Evolutionary conservation across 2,797 vertebrate genomes (phyloP).

Genomic region (Dromococcyx pavoninus): DNA sequence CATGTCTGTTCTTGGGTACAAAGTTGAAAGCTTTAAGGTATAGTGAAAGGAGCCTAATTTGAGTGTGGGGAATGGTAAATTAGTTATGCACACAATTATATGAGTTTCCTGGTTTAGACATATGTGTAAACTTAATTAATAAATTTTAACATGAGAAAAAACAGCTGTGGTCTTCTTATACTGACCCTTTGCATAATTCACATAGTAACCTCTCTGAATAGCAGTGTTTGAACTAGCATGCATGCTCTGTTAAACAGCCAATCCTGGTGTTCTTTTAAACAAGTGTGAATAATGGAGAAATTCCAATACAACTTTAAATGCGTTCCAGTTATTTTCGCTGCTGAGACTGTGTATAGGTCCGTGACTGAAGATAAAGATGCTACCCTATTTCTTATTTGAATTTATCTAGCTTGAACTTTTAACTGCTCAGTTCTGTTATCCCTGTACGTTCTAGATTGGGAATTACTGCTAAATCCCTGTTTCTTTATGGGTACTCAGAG

Average conservation of each 20-base stretch:
- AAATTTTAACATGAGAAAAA: slow-evolving; percentile 62
- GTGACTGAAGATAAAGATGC: neutral
- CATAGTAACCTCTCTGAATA: slow-evolving; percentile 48
- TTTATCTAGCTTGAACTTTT: neutral
- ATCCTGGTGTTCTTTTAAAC: slow-evolving; percentile 26
- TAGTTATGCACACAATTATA: neutral
- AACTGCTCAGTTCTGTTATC: neutral
- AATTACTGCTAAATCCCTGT: neutral
- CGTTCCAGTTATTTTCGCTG: neutral
- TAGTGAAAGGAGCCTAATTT: slow-evolving; percentile 33
- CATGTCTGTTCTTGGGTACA: neutral
- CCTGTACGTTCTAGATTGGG: neutral
- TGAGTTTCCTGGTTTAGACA: slow-evolving; percentile 35
- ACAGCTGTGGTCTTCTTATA: slow-evolving; percentile 61
- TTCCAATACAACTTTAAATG: slow-evolving; percentile 35
- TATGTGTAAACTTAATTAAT: slow-evolving; percentile 34
- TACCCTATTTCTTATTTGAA: neutral
- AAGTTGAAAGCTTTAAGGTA: slow-evolving; percentile 17
- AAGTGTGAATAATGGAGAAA: slow-evolving; percentile 46
- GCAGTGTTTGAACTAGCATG: slow-evolving; percentile 62
- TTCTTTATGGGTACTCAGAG: neutral
- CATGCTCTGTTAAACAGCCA: slow-evolving; percentile 10
- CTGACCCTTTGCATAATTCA: slow-evolving; percentile 56
- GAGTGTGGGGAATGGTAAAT: neutral
- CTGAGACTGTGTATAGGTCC: neutral